Evolutionary conservation across 2,113 vertebrate species (phyloP).

Genomic region (Myotis davidii): DNA sequence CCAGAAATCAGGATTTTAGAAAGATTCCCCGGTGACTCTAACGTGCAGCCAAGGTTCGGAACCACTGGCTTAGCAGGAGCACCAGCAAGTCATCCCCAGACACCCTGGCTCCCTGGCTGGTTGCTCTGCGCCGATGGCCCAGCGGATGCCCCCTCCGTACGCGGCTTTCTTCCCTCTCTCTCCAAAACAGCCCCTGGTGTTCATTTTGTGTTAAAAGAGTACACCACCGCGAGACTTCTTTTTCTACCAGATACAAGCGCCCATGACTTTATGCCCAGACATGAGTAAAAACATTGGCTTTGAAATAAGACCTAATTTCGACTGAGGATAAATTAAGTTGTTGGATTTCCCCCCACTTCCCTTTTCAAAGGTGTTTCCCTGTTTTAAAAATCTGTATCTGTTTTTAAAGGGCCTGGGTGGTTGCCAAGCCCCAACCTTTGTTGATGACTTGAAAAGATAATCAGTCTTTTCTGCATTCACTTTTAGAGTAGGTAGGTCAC

Average conservation of each 20-base stretch:
- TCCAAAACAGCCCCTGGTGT: background rate
- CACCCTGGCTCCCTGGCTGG: background rate
- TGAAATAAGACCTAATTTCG: background rate
- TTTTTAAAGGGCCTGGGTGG: slow-evolving; percentile 70
- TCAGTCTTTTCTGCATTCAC: slow-evolving; percentile 66
- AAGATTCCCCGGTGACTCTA: too few relatives aligned
- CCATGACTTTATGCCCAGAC: background rate
- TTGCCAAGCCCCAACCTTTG: slow-evolving; percentile 69
- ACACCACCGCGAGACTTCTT: background rate
- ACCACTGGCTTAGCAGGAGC: too few relatives aligned
- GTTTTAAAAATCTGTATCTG: slow-evolving; percentile 67
- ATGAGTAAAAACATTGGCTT: background rate
- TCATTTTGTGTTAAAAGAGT: background rate
- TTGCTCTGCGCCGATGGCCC: background rate
- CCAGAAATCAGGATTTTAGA: too few relatives aligned
- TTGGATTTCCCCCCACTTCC: background rate
- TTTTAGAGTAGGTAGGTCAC: slow-evolving; percentile 72
- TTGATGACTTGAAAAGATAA: slow-evolving; percentile 77
- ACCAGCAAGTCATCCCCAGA: background rate
- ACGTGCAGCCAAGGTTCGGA: too few relatives aligned
- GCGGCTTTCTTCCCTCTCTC: background rate
- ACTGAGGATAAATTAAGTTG: background rate
- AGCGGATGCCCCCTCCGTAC: background rate
- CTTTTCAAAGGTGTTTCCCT: background rate
- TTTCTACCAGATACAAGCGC: background rate